A percentile compares a stretch with the other conserved stretches of the same genome.
phyloP scores from a whole-genome alignment of 2,888 invertebrate genomes.

The Drosophila nigricruria region DNA sequence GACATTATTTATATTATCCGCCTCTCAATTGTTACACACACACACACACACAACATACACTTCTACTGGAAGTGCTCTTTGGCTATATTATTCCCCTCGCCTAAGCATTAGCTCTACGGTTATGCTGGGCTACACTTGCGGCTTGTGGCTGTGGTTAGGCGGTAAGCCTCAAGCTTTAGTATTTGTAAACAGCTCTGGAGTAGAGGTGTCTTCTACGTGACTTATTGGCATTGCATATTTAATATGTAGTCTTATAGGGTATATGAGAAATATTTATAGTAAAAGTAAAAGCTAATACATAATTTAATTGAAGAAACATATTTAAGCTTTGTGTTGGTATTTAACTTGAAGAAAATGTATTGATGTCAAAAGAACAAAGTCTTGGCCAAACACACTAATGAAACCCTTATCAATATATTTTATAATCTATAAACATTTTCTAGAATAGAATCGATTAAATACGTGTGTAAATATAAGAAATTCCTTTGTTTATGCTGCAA shows the following conservation, averaged over 20 bases:
- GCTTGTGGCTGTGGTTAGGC: slow-evolving; percentile 17
- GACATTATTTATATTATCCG: slow-evolving; percentile 59
- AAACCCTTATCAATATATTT: neutral
- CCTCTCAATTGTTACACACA: slow-evolving; percentile 24
- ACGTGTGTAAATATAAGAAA: too few relatives aligned
- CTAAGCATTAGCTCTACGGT: slow-evolving; percentile 2
- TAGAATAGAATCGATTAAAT: neutral
- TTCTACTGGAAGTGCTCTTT: neutral
- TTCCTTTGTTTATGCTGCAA: too few relatives aligned
- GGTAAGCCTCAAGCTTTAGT: neutral
- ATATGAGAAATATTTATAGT: too few relatives aligned
- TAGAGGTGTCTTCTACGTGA: neutral
- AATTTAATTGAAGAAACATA: too few relatives aligned
- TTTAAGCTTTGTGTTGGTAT: too few relatives aligned
- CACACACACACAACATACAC: slow-evolving; percentile 19
- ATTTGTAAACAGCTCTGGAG: too few relatives aligned
- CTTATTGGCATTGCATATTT: neutral
- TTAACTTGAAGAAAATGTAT: neutral
- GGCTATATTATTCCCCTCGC: neutral
- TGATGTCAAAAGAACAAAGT: neutral
- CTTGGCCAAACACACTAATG: neutral
- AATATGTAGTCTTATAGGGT: neutral
- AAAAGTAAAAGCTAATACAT: neutral
- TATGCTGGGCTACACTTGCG: slow-evolving; percentile 34
- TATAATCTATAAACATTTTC: neutral